Evolutionary conservation across 2,888 invertebrate species (phyloP).

Genomic region (Drosophila kambysellisi): DNA sequence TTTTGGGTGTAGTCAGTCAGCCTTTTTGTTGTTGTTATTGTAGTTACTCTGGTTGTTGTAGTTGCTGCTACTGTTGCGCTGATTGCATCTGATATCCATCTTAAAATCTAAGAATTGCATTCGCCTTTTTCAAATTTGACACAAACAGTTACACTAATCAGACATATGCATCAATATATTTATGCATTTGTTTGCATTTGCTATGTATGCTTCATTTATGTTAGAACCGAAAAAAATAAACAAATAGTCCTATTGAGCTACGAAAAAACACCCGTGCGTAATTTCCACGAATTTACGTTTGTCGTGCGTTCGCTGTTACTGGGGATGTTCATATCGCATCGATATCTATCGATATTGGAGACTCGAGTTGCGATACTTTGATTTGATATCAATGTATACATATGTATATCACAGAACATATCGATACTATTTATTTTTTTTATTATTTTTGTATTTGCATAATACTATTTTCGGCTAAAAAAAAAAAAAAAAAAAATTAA

Average conservation of each 20-base stretch:
- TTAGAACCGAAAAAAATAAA: conserved; percentile 60
- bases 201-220: conserved; percentile 43
- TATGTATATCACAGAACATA: background rate
- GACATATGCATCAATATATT: conserved; percentile 7
- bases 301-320: conserved; percentile 47
- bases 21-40: conserved; percentile 37
- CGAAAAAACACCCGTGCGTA: conserved; percentile 61
- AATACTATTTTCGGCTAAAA: background rate
- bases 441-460: background rate
- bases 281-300: conserved; percentile 54
- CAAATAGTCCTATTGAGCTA: conserved; percentile 60
- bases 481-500: background rate
- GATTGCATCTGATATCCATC: conserved; percentile 51
- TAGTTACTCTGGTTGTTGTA: conserved; percentile 6
- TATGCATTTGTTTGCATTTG: conserved; percentile 25
- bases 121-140: conserved; percentile 29
- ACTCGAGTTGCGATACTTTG: conserved; percentile 7
- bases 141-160: conserved; percentile 45
- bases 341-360: conserved; percentile 24
- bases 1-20: conserved; percentile 61
- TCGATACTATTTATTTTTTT: background rate
- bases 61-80: conserved; percentile 39
- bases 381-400: background rate
- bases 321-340: conserved; percentile 39
- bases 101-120: conserved; percentile 43